These are phyloP conservation scores for Strigops habroptila DNA, from an alignment of 2,113 vertebrate species.

Conservation along the genomic window DNA sequence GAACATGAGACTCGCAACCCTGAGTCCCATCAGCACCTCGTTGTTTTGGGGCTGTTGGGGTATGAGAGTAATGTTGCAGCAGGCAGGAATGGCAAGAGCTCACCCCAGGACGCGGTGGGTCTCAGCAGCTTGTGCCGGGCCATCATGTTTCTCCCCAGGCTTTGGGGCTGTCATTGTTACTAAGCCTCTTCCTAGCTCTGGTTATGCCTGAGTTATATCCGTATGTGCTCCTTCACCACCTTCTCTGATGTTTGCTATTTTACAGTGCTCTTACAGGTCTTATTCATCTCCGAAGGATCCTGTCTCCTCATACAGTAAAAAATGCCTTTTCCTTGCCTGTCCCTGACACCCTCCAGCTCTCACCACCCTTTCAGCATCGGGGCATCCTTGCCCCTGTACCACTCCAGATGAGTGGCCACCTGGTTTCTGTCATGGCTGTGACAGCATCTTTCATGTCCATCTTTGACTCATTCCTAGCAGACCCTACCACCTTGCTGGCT, in stretches of 20 bases:
- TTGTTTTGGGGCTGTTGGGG: rapidly evolving
- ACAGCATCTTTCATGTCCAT: neutral
- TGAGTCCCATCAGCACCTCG: neutral
- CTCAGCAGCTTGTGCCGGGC: neutral
- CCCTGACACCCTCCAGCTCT: neutral
- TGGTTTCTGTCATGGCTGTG: neutral
- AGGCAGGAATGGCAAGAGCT: neutral
- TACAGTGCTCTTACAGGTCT: neutral
- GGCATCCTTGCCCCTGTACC: neutral
- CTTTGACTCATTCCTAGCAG: neutral
- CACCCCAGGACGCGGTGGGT: neutral
- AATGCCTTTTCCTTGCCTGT: rapidly evolving
- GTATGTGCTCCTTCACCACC: neutral
- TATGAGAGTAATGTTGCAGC: neutral
- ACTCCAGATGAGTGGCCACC: neutral
- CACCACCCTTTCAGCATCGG: neutral
- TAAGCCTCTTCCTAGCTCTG: neutral
- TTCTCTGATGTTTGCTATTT: neutral
- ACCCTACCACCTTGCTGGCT: rapidly evolving
- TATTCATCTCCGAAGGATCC: neutral
- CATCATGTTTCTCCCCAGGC: neutral
- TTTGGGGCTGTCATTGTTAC: neutral
- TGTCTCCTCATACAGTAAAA: neutral
- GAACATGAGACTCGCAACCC: rapidly evolving
- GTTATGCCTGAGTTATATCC: neutral